phyloP scores from a whole-genome alignment of 2,113 vertebrate species.

The Hippocampus mohnikei region DNA sequence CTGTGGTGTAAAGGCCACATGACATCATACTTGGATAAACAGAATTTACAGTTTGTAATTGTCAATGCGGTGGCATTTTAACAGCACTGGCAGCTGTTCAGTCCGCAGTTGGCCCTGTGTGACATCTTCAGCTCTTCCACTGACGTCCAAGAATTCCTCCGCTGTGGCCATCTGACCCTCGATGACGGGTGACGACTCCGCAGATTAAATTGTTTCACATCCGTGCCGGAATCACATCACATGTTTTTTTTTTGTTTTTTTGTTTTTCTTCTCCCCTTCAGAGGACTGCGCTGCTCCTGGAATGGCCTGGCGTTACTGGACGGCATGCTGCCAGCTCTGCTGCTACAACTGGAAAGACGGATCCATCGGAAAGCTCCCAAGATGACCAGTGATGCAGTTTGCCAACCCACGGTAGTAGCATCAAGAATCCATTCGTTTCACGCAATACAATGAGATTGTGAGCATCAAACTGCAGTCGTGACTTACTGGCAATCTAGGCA shows the following conservation, averaged over 20 bases:
- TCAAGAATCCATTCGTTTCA: background rate
- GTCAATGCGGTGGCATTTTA: background rate
- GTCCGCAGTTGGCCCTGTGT: constrained; percentile 68
- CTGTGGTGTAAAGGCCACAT: no score
- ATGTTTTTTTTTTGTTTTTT: background rate
- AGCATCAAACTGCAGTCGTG: no score
- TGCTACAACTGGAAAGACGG: constrained; percentile 73
- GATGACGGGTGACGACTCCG: constrained; percentile 72
- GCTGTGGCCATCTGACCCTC: constrained; percentile 73
- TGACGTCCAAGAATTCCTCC: constrained; percentile 65
- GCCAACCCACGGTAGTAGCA: constrained; percentile 4
- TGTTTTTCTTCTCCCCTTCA: constrained; percentile 38
- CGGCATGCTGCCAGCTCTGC: constrained; percentile 81
- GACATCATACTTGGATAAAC: background rate
- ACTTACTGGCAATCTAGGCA: background rate
- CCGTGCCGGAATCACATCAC: background rate
- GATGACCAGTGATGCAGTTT: constrained; percentile 5
- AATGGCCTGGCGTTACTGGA: constrained; percentile 84
- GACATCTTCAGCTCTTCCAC: constrained; percentile 63
- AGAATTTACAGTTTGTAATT: background rate
- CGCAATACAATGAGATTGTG: background rate
- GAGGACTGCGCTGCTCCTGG: constrained; percentile 85
- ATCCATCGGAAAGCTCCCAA: constrained; percentile 10
- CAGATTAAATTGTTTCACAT: background rate
- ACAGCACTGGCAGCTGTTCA: constrained; percentile 82